Conservation (phyloP, 2,888 invertebrate species). For the Apamea epomidion region DNA sequence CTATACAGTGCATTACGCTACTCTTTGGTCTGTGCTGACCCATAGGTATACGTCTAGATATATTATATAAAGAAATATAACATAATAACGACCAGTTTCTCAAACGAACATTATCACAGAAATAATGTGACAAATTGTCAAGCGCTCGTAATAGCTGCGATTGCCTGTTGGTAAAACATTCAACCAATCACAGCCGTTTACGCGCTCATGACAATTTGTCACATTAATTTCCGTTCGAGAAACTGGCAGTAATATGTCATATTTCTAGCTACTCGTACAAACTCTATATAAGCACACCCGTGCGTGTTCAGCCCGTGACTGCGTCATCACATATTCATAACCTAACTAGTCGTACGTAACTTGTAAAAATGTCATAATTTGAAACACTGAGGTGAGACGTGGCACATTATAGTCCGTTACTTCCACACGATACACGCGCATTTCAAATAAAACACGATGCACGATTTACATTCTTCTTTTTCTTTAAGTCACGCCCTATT, state of each 20-base stretch:
- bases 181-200: neutral
- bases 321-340: conserved; percentile 27
- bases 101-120: neutral
- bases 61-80: conserved; percentile 36
- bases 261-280: conserved; percentile 16
- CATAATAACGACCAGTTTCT: neutral
- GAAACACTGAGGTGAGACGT: conserved; percentile 78
- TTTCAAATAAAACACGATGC: conserved; percentile 62
- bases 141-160: neutral
- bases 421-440: conserved; percentile 59
- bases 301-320: conserved; percentile 31
- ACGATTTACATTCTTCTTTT: conserved; percentile 7
- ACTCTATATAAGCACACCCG: conserved; percentile 12
- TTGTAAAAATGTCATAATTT: conserved; percentile 72
- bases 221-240: neutral
- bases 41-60: neutral
- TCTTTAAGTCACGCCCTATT: neutral
- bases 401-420: conserved; percentile 76
- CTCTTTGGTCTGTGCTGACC: neutral
- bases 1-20: neutral
- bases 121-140: neutral
- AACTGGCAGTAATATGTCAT: neutral
- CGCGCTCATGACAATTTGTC: neutral
- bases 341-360: conserved; percentile 57
- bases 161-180: neutral